Percentiles rank a stretch among this genome's conserved stretches.
Evolutionary conservation across 2,113 vertebrate species (phyloP).

Genomic region (Ophiodon elongatus): DNA sequence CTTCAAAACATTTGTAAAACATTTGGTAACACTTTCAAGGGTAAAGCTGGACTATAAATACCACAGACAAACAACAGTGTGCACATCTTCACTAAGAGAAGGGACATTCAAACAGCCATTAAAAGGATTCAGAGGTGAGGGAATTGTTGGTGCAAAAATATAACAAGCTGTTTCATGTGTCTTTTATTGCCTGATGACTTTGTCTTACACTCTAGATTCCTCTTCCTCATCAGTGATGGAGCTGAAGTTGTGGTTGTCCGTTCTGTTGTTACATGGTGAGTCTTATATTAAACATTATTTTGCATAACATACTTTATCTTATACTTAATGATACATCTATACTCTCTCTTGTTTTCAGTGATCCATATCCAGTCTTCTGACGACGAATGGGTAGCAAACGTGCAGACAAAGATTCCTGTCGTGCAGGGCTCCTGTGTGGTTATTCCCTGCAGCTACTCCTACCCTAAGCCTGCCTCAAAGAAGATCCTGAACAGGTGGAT

Average conservation of each 20-base stretch:
- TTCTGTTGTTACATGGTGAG: slow-evolving; percentile 40
- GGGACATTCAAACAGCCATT: slow-evolving; percentile 9
- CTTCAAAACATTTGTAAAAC: neutral
- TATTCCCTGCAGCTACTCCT: slow-evolving; percentile 21
- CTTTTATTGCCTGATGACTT: neutral
- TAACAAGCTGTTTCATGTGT: neutral
- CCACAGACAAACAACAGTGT: neutral
- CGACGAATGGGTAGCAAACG: neutral
- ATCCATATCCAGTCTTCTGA: neutral
- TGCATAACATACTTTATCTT: neutral
- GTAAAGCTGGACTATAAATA: neutral
- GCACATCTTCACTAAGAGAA: neutral
- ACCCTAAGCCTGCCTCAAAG: neutral
- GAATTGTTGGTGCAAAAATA: neutral
- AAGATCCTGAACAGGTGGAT: neutral
- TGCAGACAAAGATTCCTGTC: neutral
- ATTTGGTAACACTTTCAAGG: neutral
- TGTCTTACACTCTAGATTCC: neutral
- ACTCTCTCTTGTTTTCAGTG: neutral
- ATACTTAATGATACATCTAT: neutral
- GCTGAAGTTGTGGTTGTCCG: slow-evolving; percentile 16
- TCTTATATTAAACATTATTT: neutral
- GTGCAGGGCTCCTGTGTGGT: slow-evolving; percentile 37
- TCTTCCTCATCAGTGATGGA: slow-evolving; percentile 14
- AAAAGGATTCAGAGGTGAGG: slow-evolving; percentile 20